Evolutionary conservation across 2,888 invertebrate species (phyloP).

Genomic region (Scotopteryx bipunctaria): DNA sequence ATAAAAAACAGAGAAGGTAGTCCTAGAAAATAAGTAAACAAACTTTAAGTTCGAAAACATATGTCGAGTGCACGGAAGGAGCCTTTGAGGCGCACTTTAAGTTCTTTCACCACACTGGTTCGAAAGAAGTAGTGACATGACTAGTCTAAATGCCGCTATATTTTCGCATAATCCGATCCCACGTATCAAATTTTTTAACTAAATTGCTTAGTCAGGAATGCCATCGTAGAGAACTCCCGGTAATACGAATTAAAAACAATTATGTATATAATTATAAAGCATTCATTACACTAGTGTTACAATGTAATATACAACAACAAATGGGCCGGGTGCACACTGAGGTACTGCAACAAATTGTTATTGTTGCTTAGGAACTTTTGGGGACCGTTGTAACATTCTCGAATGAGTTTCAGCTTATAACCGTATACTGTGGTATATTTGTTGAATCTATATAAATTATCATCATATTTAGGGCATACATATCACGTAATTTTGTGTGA

Average conservation of each 20-base stretch:
- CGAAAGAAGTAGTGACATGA: too few species aligned
- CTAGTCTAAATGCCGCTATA: not conserved
- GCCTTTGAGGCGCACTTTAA: too few species aligned
- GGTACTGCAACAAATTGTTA: constrained; percentile 8
- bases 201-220: constrained; percentile 28
- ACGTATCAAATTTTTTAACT: constrained; percentile 10
- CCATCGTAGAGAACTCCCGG: constrained; percentile 24
- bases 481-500: too few species aligned
- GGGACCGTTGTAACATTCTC: not conserved
- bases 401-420: too few species aligned
- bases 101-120: too few species aligned
- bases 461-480: too few species aligned
- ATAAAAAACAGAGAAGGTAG: too few species aligned
- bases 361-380: constrained; percentile 15
- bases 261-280: constrained; percentile 36
- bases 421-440: too few species aligned
- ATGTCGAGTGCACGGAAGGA: too few species aligned
- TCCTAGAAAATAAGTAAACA: not conserved
- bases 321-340: constrained; percentile 20
- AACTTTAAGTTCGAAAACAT: not conserved
- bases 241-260: constrained; percentile 30
- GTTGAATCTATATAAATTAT: too few species aligned
- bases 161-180: not conserved
- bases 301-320: constrained; percentile 36
- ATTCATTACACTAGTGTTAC: constrained; percentile 37